Evolutionary conservation across 2,797 vertebrate species (phyloP).

Genomic region (Epinephelus coioides): DNA sequence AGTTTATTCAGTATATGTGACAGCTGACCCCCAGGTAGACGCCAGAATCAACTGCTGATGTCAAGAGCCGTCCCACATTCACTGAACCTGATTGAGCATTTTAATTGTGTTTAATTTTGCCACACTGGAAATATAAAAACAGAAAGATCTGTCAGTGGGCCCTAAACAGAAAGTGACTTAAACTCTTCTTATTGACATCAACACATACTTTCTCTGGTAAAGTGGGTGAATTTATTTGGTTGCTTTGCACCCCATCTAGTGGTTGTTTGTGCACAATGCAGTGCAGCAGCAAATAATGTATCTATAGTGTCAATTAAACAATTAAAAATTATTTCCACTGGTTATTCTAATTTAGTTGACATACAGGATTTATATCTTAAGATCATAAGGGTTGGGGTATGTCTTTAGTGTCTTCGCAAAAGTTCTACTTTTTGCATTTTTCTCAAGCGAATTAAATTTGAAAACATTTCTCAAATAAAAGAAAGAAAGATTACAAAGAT

Average conservation of each 20-base stretch:
- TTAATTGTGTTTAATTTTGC: background rate
- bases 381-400: background rate
- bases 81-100: background rate
- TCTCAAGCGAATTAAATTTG: background rate
- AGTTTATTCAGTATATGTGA: background rate
- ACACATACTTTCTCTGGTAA: background rate
- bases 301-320: background rate
- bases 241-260: constrained; percentile 76
- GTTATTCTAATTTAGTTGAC: background rate
- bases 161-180: background rate
- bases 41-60: background rate
- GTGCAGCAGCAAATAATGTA: background rate
- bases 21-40: background rate
- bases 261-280: constrained; percentile 50
- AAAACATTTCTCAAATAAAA: background rate
- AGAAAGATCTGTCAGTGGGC: background rate
- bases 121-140: background rate
- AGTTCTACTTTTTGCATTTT: background rate
- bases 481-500: background rate
- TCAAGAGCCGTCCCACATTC: background rate
- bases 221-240: constrained; percentile 7
- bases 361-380: background rate
- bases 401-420: background rate
- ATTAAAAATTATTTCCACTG: rapidly evolving
- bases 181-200: background rate